Evolutionary conservation across 2,113 vertebrate genomes (phyloP).

Genomic region (Proteles cristata): DNA sequence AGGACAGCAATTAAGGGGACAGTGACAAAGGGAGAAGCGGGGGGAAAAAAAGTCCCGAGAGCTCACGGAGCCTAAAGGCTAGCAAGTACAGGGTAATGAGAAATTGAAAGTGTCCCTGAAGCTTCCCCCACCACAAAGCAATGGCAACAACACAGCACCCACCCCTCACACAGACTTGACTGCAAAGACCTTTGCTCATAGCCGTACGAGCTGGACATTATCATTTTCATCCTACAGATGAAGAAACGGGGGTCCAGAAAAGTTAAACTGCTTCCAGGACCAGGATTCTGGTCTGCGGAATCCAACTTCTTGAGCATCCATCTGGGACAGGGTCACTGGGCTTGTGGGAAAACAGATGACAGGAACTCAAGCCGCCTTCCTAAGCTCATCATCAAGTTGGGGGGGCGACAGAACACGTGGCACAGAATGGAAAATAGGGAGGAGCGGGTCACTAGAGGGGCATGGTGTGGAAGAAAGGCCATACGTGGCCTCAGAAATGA

Average conservation of each 20-base stretch:
- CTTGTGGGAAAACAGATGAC: neutral
- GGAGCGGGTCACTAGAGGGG: neutral
- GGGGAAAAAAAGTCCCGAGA: neutral
- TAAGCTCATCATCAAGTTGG: neutral
- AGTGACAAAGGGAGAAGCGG: neutral
- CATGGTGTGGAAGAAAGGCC: neutral
- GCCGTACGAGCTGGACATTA: neutral
- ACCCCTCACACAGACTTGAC: neutral
- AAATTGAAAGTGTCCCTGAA: neutral
- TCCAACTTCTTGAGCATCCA: neutral
- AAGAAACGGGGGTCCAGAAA: neutral
- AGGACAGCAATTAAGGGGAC: neutral
- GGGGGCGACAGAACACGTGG: neutral
- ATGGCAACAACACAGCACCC: neutral
- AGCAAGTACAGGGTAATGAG: neutral
- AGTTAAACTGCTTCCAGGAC: neutral
- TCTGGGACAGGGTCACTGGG: neutral
- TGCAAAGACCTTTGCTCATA: neutral
- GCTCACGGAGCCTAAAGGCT: neutral
- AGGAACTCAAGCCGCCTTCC: neutral
- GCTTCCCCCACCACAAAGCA: neutral
- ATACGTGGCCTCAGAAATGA: neutral
- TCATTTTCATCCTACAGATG: neutral
- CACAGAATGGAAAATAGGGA: neutral
- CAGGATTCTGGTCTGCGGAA: neutral